Conservation (phyloP, 2,113 vertebrate genomes). For the Lophius piscatorius region DNA sequence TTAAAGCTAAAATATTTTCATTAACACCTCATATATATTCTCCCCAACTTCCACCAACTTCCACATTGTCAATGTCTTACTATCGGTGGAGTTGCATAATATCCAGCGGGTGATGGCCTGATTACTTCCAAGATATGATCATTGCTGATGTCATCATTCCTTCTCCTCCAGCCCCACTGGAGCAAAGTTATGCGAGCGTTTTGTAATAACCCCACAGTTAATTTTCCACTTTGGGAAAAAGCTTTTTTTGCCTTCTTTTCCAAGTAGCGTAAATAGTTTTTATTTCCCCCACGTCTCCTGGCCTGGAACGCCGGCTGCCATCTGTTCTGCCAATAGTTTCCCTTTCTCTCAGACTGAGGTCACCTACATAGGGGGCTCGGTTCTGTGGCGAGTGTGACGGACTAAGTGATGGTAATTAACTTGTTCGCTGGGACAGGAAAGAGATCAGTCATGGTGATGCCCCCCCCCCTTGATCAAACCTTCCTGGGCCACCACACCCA, state of each 20-base stretch:
- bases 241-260: slow-evolving; percentile 41
- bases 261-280: slow-evolving; percentile 48
- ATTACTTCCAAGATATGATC: too few species aligned
- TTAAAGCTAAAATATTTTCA: not conserved
- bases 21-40: not conserved
- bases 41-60: not conserved
- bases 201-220: slow-evolving; percentile 34
- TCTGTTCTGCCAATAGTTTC: slow-evolving; percentile 55
- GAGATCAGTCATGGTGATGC: slow-evolving; percentile 43
- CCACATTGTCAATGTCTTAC: slow-evolving; percentile 10
- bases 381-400: slow-evolving; percentile 35
- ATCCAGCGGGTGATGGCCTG: slow-evolving; percentile 26
- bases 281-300: slow-evolving; percentile 31
- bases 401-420: slow-evolving; percentile 59
- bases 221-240: slow-evolving; percentile 50
- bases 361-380: slow-evolving; percentile 37
- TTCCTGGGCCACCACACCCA: not conserved
- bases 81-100: slow-evolving; percentile 21
- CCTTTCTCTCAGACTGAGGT: slow-evolving; percentile 28
- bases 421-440: slow-evolving; percentile 55
- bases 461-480: slow-evolving; percentile 42
- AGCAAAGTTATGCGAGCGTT: slow-evolving; percentile 37
- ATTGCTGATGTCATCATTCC: slow-evolving; percentile 50
- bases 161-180: slow-evolving; percentile 9
- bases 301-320: slow-evolving; percentile 50